A percentile compares a stretch with the other conserved stretches of the same genome.
Evolutionary conservation across 2,888 invertebrate genomes (phyloP).

Genomic region (Escarpia spicata): DNA sequence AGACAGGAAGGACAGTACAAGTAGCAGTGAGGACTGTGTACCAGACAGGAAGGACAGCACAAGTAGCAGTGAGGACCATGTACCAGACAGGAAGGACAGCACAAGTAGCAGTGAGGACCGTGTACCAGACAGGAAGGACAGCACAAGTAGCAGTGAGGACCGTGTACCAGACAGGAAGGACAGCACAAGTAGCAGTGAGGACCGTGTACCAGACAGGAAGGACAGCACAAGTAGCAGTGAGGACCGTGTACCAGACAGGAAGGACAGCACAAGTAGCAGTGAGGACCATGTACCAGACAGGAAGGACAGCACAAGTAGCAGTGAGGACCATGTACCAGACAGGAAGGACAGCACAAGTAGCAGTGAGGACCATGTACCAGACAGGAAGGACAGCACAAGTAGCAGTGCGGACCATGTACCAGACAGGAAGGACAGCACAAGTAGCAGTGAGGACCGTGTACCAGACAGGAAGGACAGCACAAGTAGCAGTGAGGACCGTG

Average conservation of each 20-base stretch:
- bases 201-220: not conserved
- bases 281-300: constrained; percentile 45
- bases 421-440: no score
- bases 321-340: constrained; percentile 45
- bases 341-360: no score
- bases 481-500: constrained; percentile 45
- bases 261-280: no score
- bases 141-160: constrained; percentile 45
- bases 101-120: constrained; percentile 45
- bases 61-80: constrained; percentile 45
- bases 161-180: no score
- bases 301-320: no score
- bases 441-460: constrained; percentile 45
- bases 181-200: constrained; percentile 44
- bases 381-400: no score
- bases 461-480: no score
- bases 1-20: no score
- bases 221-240: constrained; percentile 28
- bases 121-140: no score
- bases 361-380: constrained; percentile 45
- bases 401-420: constrained; percentile 45
- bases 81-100: no score
- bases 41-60: no score
- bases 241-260: constrained; percentile 42
- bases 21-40: constrained; percentile 45